Evolutionary conservation across 2,797 vertebrate species (phyloP).

Genomic region (Neopelma chrysocephalum): DNA sequence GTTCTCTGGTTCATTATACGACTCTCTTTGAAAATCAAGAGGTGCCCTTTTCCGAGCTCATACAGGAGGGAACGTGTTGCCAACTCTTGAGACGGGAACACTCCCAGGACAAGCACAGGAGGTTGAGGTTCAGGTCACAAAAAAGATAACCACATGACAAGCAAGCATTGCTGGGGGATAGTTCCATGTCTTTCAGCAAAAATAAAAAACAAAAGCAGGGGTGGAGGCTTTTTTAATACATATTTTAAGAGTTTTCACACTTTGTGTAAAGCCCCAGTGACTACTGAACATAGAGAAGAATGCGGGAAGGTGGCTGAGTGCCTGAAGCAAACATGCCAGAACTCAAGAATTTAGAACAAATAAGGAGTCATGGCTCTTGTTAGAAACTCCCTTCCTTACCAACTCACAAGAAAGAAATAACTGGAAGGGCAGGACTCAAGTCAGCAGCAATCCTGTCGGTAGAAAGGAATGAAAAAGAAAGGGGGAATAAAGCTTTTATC

Average conservation of each 20-base stretch:
- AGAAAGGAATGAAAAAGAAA: neutral
- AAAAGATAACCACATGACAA: neutral
- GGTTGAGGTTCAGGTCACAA: neutral
- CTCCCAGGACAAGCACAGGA: neutral
- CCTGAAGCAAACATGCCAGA: constrained; percentile 4
- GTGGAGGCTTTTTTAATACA: neutral
- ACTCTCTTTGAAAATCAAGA: neutral
- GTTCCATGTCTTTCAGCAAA: neutral
- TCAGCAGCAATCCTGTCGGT: neutral
- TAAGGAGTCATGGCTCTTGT: neutral
- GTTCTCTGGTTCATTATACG: neutral
- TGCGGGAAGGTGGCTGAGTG: neutral
- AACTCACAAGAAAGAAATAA: neutral
- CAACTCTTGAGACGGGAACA: neutral
- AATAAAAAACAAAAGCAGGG: neutral
- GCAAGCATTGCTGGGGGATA: neutral
- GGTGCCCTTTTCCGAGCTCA: neutral
- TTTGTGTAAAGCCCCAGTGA: neutral
- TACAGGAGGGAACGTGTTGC: neutral
- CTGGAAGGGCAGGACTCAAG: neutral
- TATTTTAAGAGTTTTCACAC: neutral
- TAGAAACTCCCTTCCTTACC: neutral
- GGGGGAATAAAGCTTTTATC: neutral
- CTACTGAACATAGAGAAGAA: neutral
- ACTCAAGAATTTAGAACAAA: neutral